A percentile compares a stretch with the other conserved stretches of the same genome.
These are phyloP conservation scores for cattle (Bos taurus) DNA, from an alignment of 2,113 vertebrate genomes.

Conservation along the genomic window DNA sequence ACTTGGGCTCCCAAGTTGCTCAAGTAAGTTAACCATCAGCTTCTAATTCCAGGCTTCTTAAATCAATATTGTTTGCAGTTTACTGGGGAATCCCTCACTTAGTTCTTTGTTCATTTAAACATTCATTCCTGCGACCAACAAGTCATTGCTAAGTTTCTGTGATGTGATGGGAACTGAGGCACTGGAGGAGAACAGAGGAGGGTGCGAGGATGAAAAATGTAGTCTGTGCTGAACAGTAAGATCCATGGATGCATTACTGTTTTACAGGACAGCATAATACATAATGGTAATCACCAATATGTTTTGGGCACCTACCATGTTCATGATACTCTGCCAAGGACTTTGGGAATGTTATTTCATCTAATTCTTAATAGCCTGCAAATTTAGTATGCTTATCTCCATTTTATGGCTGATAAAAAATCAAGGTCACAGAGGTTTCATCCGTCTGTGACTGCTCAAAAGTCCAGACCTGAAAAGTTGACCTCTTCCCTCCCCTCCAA, in stretches of 20 bases:
- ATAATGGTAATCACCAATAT: neutral
- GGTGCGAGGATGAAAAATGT: neutral
- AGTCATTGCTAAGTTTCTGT: neutral
- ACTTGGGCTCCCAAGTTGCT: neutral
- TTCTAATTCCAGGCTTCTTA: neutral
- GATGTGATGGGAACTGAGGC: neutral
- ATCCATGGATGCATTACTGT: accelerated
- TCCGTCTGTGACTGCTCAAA: neutral
- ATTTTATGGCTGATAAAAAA: neutral
- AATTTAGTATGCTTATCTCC: neutral
- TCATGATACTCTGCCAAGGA: neutral
- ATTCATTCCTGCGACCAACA: neutral
- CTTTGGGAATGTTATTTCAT: neutral
- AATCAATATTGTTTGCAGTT: neutral
- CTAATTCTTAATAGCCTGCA: neutral
- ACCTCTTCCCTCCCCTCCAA: neutral
- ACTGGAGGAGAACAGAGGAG: neutral
- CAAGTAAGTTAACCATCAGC: neutral
- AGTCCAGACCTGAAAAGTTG: neutral
- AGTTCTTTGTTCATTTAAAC: neutral
- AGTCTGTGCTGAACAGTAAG: neutral
- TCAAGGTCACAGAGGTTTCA: neutral
- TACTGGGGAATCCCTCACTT: neutral
- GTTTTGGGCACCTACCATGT: neutral
- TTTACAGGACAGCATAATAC: neutral